Conservation (phyloP, 2,888 invertebrate genomes). For the Athrips mouffetella region DNA sequence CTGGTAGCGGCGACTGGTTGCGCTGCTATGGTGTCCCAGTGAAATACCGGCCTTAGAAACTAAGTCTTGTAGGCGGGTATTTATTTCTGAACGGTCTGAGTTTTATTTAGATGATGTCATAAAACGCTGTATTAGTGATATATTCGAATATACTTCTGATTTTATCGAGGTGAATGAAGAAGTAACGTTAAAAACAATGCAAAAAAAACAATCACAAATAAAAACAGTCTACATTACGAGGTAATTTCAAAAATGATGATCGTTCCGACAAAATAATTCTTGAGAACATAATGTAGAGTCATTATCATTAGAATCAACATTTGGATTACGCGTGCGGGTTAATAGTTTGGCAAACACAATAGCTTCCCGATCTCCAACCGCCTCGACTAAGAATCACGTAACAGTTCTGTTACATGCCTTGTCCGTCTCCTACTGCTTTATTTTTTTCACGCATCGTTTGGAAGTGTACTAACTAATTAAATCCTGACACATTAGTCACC, state of each 20-base stretch:
- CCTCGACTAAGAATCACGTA: not conserved
- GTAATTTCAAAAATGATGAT: not conserved
- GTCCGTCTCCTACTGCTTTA: not conserved
- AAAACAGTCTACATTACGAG: not conserved
- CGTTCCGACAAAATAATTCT: not conserved
- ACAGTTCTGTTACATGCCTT: not conserved
- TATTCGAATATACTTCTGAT: not conserved
- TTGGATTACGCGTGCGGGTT: not conserved
- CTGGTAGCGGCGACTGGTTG: no score
- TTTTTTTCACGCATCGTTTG: constrained; percentile 14
- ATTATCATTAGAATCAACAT: not conserved
- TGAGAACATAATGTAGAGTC: not conserved
- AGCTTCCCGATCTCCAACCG: not conserved
- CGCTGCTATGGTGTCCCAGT: no score
- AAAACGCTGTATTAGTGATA: not conserved
- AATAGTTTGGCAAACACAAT: constrained; percentile 2
- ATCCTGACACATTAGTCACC: constrained; percentile 11
- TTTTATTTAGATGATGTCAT: not conserved
- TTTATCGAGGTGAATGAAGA: not conserved
- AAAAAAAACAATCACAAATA: not conserved
- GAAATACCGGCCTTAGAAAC: no score
- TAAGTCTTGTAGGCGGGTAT: no score
- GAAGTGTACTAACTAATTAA: constrained; percentile 12
- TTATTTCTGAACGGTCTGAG: not conserved
- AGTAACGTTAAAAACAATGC: not conserved